These are phyloP conservation scores for Melieria omissa DNA, from an alignment of 2,888 invertebrate species.

Conservation along the genomic window DNA sequence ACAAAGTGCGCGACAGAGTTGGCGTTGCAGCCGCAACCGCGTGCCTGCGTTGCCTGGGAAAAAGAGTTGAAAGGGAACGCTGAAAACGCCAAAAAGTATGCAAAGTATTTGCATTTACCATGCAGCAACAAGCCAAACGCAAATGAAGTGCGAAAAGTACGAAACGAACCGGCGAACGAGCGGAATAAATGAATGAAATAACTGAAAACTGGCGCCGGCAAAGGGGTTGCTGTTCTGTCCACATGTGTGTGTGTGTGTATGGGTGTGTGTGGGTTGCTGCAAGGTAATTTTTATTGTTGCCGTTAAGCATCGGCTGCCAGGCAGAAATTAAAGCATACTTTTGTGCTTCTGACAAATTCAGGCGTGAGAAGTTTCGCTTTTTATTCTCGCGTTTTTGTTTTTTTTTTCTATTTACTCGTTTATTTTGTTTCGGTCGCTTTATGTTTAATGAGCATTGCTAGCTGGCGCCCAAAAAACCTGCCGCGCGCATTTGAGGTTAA, in stretches of 20 bases:
- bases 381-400: conserved; percentile 32
- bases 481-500: conserved; percentile 44
- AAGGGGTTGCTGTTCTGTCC: neutral
- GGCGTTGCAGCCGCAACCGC: too few species aligned
- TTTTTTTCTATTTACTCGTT: conserved; percentile 3
- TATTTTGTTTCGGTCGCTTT: neutral
- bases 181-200: conserved; percentile 16
- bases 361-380: conserved; percentile 60
- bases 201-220: neutral
- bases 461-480: conserved; percentile 8
- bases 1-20: too few species aligned
- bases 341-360: conserved; percentile 61
- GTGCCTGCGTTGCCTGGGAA: too few species aligned
- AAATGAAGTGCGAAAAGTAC: conserved; percentile 55
- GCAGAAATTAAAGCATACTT: conserved; percentile 41
- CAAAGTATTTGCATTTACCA: conserved; percentile 64
- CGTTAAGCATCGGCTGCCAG: neutral
- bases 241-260: too few species aligned
- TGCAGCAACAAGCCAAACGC: conserved; percentile 57
- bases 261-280: conserved; percentile 2
- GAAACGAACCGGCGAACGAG: conserved; percentile 25
- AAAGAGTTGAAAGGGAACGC: conserved; percentile 44
- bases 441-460: neutral
- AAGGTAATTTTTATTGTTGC: neutral
- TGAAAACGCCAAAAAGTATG: conserved; percentile 59